Evolutionary conservation across 2,113 vertebrate species (phyloP), one percentile per base, ranked within the genome.

Genomic region (Lasiurus borealis): DNA sequence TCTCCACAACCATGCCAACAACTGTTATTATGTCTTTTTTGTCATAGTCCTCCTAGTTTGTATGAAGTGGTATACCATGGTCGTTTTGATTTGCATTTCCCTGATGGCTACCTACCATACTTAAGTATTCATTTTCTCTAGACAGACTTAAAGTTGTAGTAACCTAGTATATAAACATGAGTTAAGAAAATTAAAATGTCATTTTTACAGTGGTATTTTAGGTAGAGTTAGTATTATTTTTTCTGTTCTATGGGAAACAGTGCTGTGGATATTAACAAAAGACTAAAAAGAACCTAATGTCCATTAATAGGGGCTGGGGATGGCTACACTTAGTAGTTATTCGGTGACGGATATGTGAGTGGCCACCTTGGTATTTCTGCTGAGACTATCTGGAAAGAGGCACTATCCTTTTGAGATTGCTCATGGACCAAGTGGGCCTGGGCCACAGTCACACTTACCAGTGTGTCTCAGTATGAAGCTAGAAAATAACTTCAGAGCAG

Each of bases 131-230:
- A 21, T 54, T 95, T 80, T 93, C 50, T 66, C 34, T 16, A 48
- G 54, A 84, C 27, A 73, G 46, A 91, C 36, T 21, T 31, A 92
- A 36, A 85, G 21, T 40, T 84, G 23, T 34, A 68, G 46, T 54
- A 72, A 88, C 11, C 36, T 64, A 62, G 48, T 29, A 88, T 46
- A 54, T 68, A 54, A 21, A 57, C 40, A 40, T 40, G 40, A 50
- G 57, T 75, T 93, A 82, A 76, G 62, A 83, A 25, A 87, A 80
- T 66, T 66, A 75, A 92, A 92, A 52, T 59, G 52, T 73, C 36
- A 73, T 46, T 94, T 80, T 75, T 71, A 87, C 50, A 71, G 31
- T 48, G 64, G 2, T 57, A 75, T 92, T 92, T 78, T 82, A 21
- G 66, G 57, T 80, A 36, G 14, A 88, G 57, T 73, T 40, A 57